Base-by-base conservation (phyloP, 92 coral and sea anemone genomes). In the Phenganax marumi region DNA sequence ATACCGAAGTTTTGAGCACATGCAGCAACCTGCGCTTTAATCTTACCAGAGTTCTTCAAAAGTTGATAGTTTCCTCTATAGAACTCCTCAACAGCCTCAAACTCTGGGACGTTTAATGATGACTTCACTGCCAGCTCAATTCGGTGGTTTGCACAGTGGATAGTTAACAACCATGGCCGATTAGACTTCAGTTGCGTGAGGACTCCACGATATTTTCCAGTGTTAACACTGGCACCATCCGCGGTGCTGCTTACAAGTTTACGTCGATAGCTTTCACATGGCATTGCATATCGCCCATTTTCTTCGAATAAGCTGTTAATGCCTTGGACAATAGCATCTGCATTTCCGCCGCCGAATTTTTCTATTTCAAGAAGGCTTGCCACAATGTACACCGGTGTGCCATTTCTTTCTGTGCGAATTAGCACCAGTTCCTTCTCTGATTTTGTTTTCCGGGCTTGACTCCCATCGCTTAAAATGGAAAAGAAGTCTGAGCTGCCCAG, bases 201-300 rank as follows among this genome's bases (percentile, higher is more conserved):
- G n/a, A 76, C 70, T 8, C 87, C 70, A 53, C 68, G 77, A 50
- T 84, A 84, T 23, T 66, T 84, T 14, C 87, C 83, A 57, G 88
- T 85, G 79, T 85, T 85, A 47, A 85, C 78, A 18, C 78, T 77
- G 22, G 88, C 84, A 24, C 88, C 88, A 70, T 85, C 88, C 9
- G 88, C 73, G 54, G 79, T 85, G 47, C 78, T 66, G 51, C 84
- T 77, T 57, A 85, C 84, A 48, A 85, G 64, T 60, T 68, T 64
- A 54, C 66, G 61, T 19, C 56, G 63, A 75, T 77, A 85, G 54
- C 47, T 56, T 64, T 85, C 84, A 10, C 51, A 53, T 12, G 88
- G 54, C 47, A 85, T 65, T 24, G 26, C 58, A 53, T 53, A 75
- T n/a, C 7, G 66, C 47, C 75, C 81, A 25, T 58, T 71, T 66